Base-by-base conservation (phyloP, 2,888 invertebrate genomes). In the Caenorhabditis sp. region DNA sequence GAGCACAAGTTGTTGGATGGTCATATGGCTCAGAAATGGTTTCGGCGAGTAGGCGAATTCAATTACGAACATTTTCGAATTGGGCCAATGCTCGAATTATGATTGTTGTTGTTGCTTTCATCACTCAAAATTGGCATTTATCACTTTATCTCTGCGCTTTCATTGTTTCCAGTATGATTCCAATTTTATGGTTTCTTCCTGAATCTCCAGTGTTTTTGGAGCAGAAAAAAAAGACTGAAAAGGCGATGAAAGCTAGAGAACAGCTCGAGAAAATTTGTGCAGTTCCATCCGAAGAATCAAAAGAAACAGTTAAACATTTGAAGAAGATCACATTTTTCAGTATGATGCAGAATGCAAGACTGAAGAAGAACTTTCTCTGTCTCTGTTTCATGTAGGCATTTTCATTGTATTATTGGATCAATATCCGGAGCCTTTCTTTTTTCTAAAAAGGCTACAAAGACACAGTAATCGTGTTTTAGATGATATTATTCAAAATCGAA, bases 21-120 rank as follows among this genome's bases (percentile, higher is more conserved):
- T 65, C 68, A 2, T 73, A 73, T 59, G 72, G 72, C n/a, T 73
- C 72, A 1, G 72, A 73, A 55, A 43, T 73, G 68, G 64, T 73
- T 19, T 68, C 72, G 0, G 55, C 68, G 4, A 67, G 62, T 12
- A 12, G 68, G 24, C 53, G 72, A 37, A 59, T 60, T 12, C 72
- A 67, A 31, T 64, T 71, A 63, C 66, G 72, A 54, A 68, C 72
- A 2, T 68, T 73, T 26, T 66, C 72, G 17, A 73, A 73, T 65
- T 73, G 72, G 72, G 72, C 65, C 17, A 73, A 73, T 55, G 72
- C 72, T 10, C 23, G 72, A 37, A 64, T 73, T 17, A 51, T 73
- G 5, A 26, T 68, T 19, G 65, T 59, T 17, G 54, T 64, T 19
- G 65, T 73, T 8, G 68, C 72, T 6, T 65, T 65, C n/a, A 50